Conservation (phyloP, 2,797 vertebrate species). For the Champsocephalus gunnari region DNA sequence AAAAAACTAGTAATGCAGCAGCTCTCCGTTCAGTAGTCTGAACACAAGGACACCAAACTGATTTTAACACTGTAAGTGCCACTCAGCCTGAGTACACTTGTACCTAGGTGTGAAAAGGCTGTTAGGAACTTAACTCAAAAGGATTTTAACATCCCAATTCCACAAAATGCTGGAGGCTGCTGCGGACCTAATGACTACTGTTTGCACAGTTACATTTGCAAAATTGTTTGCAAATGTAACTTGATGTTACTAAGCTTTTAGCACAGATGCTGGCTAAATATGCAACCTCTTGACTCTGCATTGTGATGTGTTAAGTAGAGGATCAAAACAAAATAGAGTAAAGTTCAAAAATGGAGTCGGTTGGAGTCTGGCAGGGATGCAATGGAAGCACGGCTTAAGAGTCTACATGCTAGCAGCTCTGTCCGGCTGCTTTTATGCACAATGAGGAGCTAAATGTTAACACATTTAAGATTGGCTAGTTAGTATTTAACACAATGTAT, state of each 20-base stretch:
- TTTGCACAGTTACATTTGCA: conserved; percentile 7
- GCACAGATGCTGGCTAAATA: not conserved
- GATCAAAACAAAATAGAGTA: no score
- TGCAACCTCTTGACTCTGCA: not conserved
- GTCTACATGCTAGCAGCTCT: not conserved
- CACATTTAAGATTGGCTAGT: not conserved
- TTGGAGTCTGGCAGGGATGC: no score
- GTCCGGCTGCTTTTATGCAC: not conserved
- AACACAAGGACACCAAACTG: conserved; percentile 47
- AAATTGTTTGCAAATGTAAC: not conserved
- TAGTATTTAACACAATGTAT: not conserved
- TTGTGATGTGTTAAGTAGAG: not conserved
- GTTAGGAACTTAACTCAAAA: conserved; percentile 35
- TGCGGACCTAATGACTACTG: conserved; percentile 41
- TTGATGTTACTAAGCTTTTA: conserved; percentile 8
- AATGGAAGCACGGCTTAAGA: no score
- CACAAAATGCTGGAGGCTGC: conserved; percentile 31
- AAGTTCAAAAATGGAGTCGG: no score
- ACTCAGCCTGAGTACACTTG: conserved; percentile 30
- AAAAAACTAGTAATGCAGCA: conserved; percentile 48
- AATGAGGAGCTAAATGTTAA: not conserved
- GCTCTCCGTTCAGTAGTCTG: conserved; percentile 26
- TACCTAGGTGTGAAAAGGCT: conserved; percentile 40
- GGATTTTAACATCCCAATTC: conserved; percentile 26
- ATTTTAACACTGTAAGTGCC: conserved; percentile 44